A percentile compares a stretch with the other conserved stretches of the same genome.
phyloP scores from a whole-genome alignment of 1,140 invertebrate genomes.

The Nylanderia fulva region DNA sequence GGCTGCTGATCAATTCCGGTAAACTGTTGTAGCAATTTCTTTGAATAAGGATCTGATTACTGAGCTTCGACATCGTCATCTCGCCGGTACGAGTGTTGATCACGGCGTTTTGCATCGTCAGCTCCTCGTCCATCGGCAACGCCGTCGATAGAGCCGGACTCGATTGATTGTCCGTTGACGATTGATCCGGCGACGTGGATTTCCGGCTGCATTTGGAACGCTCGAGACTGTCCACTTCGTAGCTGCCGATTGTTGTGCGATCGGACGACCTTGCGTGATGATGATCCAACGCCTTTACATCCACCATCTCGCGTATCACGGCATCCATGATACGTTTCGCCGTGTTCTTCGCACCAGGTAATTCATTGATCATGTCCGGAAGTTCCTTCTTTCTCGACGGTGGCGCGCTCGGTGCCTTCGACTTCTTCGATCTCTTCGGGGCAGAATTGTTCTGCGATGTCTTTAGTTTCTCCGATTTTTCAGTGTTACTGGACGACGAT shows the following conservation, averaged over 20 bases:
- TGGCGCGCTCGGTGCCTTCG: slow-evolving; percentile 31
- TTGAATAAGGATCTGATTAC: slow-evolving; percentile 85
- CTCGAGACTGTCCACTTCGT: slow-evolving; percentile 93
- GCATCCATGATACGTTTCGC: slow-evolving; percentile 85
- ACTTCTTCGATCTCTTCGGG: slow-evolving; percentile 59
- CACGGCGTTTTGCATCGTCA: slow-evolving; percentile 91
- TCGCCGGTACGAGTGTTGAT: slow-evolving; percentile 87
- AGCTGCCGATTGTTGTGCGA: slow-evolving; percentile 82
- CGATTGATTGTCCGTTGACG: slow-evolving; percentile 86
- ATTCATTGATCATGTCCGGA: slow-evolving; percentile 82
- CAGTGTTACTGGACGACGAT: slow-evolving; percentile 21
- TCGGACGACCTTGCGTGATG: slow-evolving; percentile 51
- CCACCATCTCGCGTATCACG: slow-evolving; percentile 86
- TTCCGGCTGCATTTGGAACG: slow-evolving; percentile 85
- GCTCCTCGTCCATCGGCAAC: slow-evolving; percentile 91
- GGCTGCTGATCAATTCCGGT: slow-evolving; percentile 84
- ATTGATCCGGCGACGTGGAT: slow-evolving; percentile 87
- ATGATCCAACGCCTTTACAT: slow-evolving; percentile 82
- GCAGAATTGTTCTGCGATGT: neutral
- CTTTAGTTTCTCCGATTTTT: neutral
- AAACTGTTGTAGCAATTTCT: slow-evolving; percentile 83
- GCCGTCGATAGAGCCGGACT: slow-evolving; percentile 90
- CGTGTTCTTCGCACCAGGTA: slow-evolving; percentile 77
- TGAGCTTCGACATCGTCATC: slow-evolving; percentile 86
- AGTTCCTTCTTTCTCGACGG: slow-evolving; percentile 69